Evolutionary conservation across 2,888 invertebrate genomes (phyloP), one percentile per base, ranked within the genome.

Genomic region (Glyphotaelius pellucidus): DNA sequence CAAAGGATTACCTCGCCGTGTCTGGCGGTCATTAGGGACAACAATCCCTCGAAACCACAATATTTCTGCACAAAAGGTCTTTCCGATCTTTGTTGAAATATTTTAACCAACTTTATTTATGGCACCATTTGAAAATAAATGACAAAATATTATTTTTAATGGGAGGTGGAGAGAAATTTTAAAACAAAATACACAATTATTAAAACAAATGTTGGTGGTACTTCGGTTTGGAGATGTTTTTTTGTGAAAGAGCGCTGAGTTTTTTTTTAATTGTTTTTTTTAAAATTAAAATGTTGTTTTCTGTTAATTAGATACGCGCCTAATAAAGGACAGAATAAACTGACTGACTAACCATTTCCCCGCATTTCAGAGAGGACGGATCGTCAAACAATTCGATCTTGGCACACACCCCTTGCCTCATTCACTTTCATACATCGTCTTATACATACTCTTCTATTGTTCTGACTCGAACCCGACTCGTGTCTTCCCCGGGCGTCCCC

Each of bases 61-160:
- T 31, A 30, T 35, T 67, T 88, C 30, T 88, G 15, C 30, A 67
- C 52, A 67, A 67, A 52, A n/a, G 31, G 9, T 19, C 67, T 88
- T 30, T 88, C 25, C 31, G 31, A 31, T 30, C 47, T 88, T 85
- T 35, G n/a, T 14, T 25, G 42, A 25, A 85, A 85, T 38, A 85
- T 25, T 85, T 38, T 38, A n/a, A 84, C 31, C 25, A 38, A 25
- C 86, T 86, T 67, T 88, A 31, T 88, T 88, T 88, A 88, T 88
- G 88, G 52, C 67, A 32, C 52, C 67, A 88, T 67, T 67, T 88
- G 47, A 9, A 67, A 30, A 42, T 31, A 88, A 47, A 67, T 32
- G 67, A 88, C 67, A 52, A 88, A 67, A 88, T 67, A 88, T 67
- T 67, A 38, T n/a, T n/a, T 42, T 14, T 81, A 12, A 81, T 30